Conservation (phyloP, 2,113 vertebrate species). For the Marmota monax region DNA sequence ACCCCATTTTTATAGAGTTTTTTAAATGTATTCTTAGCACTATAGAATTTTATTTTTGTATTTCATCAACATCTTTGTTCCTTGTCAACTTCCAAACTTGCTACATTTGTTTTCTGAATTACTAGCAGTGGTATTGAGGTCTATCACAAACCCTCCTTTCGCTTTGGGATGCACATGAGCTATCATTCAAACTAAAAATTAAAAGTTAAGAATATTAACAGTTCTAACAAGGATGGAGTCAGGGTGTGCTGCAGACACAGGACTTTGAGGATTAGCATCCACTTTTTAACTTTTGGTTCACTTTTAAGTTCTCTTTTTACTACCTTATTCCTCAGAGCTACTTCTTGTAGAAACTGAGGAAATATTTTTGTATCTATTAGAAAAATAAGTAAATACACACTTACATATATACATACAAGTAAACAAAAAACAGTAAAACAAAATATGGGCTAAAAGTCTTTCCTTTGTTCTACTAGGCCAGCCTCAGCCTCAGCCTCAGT, state of each 20-base stretch:
- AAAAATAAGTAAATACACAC: background rate
- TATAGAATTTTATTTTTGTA: background rate
- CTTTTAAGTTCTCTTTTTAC: background rate
- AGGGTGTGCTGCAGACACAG: background rate
- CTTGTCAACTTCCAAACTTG: background rate
- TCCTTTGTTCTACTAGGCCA: background rate
- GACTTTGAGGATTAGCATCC: background rate
- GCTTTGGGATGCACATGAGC: background rate
- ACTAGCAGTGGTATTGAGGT: background rate
- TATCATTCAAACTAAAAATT: background rate
- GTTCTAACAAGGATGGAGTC: background rate
- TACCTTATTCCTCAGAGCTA: background rate
- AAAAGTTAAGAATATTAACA: background rate
- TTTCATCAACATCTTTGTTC: background rate
- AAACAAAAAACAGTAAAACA: background rate
- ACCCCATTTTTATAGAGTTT: background rate
- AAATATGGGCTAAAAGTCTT: background rate
- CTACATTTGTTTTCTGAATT: background rate
- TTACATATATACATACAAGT: background rate
- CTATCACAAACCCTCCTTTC: background rate
- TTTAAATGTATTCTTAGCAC: background rate
- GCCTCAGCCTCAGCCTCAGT: background rate
- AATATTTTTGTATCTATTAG: background rate
- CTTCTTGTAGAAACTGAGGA: background rate
- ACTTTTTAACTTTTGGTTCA: background rate